Conservation (phyloP, 2,888 invertebrate species). For the Drosophila picticornis region DNA sequence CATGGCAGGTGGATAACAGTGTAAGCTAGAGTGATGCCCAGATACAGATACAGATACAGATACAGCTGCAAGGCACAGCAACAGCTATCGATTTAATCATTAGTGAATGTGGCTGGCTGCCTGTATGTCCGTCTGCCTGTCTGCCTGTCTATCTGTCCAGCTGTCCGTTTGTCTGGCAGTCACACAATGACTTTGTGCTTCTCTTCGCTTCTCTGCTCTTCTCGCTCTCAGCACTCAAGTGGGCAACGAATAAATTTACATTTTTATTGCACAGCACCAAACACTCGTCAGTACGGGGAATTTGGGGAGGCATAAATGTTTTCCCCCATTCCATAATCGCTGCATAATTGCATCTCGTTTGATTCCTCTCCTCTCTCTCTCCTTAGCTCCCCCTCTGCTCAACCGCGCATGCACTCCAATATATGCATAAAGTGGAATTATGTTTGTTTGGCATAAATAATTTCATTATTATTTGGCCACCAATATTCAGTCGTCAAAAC, state of each 20-base stretch:
- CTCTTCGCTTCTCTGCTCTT: not conserved
- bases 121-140: not conserved
- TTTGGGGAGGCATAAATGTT: not conserved
- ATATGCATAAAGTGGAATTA: slow-evolving; percentile 44
- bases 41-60: slow-evolving; percentile 35
- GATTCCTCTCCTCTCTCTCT: not conserved
- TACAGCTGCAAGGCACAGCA: slow-evolving; percentile 13
- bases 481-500: not conserved
- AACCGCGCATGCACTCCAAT: not conserved
- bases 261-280: slow-evolving; percentile 66
- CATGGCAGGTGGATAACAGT: slow-evolving; percentile 32
- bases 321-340: slow-evolving; percentile 20
- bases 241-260: slow-evolving; percentile 69
- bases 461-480: slow-evolving; percentile 35
- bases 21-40: slow-evolving; percentile 29
- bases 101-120: slow-evolving; percentile 43
- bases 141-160: not conserved
- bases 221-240: slow-evolving; percentile 27
- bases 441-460: slow-evolving; percentile 55
- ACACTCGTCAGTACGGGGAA: not conserved
- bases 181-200: slow-evolving; percentile 13
- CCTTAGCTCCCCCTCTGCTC: not conserved
- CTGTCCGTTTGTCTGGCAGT: slow-evolving; percentile 18
- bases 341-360: slow-evolving; percentile 33
- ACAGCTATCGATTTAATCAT: slow-evolving; percentile 78